Percentiles rank a stretch among this genome's conserved stretches.
Evolutionary conservation across 1,140 invertebrate species (phyloP).

Genomic region (Xylocopa sonorina): DNA sequence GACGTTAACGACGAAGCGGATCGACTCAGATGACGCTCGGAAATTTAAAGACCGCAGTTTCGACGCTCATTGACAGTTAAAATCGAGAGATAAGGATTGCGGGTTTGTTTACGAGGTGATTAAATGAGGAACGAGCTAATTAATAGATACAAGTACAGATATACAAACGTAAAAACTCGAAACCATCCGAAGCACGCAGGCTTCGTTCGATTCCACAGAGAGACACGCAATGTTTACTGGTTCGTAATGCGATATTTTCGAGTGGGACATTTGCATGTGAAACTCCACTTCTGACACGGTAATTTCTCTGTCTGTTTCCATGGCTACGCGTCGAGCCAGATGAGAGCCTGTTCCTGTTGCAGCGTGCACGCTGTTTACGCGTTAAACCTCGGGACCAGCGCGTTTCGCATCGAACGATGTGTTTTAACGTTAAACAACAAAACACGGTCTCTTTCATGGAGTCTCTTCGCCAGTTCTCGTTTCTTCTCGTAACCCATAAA

Average conservation of each 20-base stretch:
- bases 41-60: no score
- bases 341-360: not conserved
- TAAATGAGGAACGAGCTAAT: not conserved
- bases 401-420: not conserved
- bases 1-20: no score
- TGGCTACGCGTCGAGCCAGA: not conserved
- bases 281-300: constrained; percentile 10
- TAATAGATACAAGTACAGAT: no score
- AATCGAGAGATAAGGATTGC: no score
- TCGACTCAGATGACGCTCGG: no score
- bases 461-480: not conserved
- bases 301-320: not conserved
- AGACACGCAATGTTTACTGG: constrained; percentile 6
- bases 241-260: constrained; percentile 28
- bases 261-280: constrained; percentile 19
- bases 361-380: not conserved
- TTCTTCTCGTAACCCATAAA: not conserved
- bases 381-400: not conserved
- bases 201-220: not conserved
- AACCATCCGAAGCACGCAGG: no score
- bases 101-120: not conserved
- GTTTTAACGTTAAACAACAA: not conserved
- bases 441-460: not conserved
- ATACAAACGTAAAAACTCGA: no score
- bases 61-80: no score